These are phyloP conservation scores for Mastacembelus armatus DNA, from an alignment of 2,797 vertebrate genomes.

Conservation along the genomic window DNA sequence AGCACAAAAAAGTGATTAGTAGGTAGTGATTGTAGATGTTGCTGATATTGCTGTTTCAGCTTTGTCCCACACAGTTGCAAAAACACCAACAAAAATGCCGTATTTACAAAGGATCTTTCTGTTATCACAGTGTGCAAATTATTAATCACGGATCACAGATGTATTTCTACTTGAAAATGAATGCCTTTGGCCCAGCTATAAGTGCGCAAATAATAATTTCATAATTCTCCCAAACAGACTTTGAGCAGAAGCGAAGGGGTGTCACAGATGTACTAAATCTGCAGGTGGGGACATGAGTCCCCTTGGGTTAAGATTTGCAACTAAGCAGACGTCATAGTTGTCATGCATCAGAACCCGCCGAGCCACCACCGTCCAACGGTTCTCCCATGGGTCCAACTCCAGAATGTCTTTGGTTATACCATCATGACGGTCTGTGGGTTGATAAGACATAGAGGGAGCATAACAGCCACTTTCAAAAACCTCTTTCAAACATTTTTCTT, in stretches of 20 bases:
- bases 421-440: slow-evolving; percentile 91
- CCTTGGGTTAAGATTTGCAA: slow-evolving; percentile 94
- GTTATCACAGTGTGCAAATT: slow-evolving; percentile 42
- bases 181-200: slow-evolving; percentile 61
- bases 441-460: slow-evolving; percentile 8
- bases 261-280: slow-evolving; percentile 84
- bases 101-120: slow-evolving; percentile 61
- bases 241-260: slow-evolving; percentile 40
- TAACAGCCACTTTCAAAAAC: not conserved
- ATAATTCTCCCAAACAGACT: slow-evolving; percentile 41
- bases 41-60: slow-evolving; percentile 6
- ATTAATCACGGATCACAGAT: slow-evolving; percentile 37
- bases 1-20: not conserved
- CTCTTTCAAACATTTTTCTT: not conserved
- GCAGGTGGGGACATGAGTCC: slow-evolving; percentile 93
- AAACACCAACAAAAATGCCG: slow-evolving; percentile 20
- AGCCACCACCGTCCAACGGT: slow-evolving; percentile 92
- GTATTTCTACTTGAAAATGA: slow-evolving; percentile 39
- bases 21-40: not conserved
- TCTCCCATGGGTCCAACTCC: slow-evolving; percentile 93
- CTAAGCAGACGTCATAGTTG: slow-evolving; percentile 95
- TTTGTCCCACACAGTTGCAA: slow-evolving; percentile 1
- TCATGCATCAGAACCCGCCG: slow-evolving; percentile 93
- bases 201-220: slow-evolving; percentile 56
- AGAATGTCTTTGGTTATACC: slow-evolving; percentile 95